Conservation (phyloP, 2,888 invertebrate genomes). For the Galeopsomyia nigrocyanea region DNA sequence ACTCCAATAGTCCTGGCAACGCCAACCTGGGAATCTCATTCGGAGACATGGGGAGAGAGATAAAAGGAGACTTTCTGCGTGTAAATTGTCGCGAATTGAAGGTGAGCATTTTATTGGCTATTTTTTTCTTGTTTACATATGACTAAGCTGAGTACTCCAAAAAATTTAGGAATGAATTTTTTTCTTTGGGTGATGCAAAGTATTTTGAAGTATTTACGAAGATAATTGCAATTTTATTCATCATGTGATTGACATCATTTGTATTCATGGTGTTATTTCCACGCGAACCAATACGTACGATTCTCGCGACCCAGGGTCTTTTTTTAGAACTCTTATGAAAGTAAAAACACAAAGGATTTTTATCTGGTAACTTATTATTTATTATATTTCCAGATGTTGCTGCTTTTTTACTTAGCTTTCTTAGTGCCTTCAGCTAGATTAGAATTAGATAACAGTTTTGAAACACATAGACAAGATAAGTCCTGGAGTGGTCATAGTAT, state of each 20-base stretch:
- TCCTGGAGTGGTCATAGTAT: constrained; percentile 57
- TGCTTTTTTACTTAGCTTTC: constrained; percentile 50
- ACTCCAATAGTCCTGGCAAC: constrained; percentile 5
- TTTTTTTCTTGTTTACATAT: background rate
- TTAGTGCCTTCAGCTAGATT: constrained; percentile 47
- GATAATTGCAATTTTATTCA: too few relatives aligned
- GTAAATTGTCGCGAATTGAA: constrained; percentile 4
- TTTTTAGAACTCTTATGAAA: too few relatives aligned
- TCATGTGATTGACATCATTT: too few relatives aligned
- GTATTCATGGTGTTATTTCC: too few relatives aligned
- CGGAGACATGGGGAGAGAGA: background rate
- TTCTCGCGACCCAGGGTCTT: too few relatives aligned
- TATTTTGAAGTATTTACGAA: too few relatives aligned
- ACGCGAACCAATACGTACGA: too few relatives aligned
- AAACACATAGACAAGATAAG: constrained; percentile 53
- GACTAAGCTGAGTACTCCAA: too few relatives aligned
- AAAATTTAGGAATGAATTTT: too few relatives aligned
- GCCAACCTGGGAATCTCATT: constrained; percentile 2
- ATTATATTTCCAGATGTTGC: constrained; percentile 53
- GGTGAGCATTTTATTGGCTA: background rate
- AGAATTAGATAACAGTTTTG: constrained; percentile 56
- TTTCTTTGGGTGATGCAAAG: too few relatives aligned
- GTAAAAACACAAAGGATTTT: too few relatives aligned
- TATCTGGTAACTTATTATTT: too few relatives aligned
- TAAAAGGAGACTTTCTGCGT: background rate